phyloP scores from a whole-genome alignment of 2,888 invertebrate species.

The Priocnemis perturbator region DNA sequence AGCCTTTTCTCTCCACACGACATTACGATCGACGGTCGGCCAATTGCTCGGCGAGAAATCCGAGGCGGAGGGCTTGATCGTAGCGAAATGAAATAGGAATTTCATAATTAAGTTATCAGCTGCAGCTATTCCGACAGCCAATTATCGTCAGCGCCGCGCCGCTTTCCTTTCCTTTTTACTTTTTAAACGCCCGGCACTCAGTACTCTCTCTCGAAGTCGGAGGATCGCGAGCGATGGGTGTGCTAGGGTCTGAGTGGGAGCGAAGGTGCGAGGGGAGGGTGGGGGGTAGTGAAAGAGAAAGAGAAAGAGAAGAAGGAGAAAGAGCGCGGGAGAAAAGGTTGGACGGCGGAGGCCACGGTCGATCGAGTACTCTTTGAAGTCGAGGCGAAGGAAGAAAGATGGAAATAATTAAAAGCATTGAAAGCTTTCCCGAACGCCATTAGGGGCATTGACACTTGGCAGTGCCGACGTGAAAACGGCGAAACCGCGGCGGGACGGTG shows the following conservation, averaged over 20 bases:
- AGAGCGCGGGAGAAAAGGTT: constrained; percentile 5
- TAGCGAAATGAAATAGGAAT: constrained; percentile 48
- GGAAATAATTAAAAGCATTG: constrained; percentile 71
- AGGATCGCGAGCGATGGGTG: constrained; percentile 30
- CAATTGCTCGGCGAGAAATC: constrained; percentile 2
- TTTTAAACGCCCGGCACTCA: constrained; percentile 36
- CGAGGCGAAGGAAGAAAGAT: constrained; percentile 53
- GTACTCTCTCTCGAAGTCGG: constrained; percentile 36
- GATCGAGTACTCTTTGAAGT: constrained; percentile 53
- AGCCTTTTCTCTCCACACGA: constrained; percentile 12
- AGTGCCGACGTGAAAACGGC: constrained; percentile 43
- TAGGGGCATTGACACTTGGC: constrained; percentile 62
- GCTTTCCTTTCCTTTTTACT: constrained; percentile 38
- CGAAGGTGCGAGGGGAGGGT: neutral
- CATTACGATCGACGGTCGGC: constrained; percentile 18
- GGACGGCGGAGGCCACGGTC: constrained; percentile 31
- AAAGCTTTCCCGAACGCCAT: constrained; percentile 64
- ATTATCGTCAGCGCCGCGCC: constrained; percentile 51
- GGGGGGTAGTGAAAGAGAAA: constrained; percentile 10
- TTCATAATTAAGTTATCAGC: constrained; percentile 61
- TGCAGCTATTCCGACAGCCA: constrained; percentile 55
- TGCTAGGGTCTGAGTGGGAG: neutral
- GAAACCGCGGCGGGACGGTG: constrained; percentile 35
- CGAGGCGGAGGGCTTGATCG: constrained; percentile 19
- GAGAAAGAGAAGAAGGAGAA: neutral